phyloP scores from a whole-genome alignment of 2,888 invertebrate genomes.

The Hoplodrina blanda region DNA sequence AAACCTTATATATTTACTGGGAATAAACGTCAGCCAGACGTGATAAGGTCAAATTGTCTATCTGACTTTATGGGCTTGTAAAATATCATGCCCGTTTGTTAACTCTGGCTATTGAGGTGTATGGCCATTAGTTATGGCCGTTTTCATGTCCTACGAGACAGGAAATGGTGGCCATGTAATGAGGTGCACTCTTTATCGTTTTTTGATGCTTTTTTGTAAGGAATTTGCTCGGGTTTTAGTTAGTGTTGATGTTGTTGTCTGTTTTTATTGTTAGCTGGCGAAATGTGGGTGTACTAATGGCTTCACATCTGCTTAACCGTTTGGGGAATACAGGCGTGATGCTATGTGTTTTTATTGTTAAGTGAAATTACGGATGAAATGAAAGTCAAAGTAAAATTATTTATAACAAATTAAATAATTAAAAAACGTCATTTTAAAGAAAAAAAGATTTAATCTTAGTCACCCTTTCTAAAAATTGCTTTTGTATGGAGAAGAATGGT shows the following conservation, averaged over 20 bases:
- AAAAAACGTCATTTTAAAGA: too few relatives aligned
- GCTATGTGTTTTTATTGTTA: neutral
- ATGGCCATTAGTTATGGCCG: constrained; percentile 52
- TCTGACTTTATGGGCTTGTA: constrained; percentile 61
- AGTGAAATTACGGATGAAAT: too few relatives aligned
- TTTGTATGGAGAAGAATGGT: too few relatives aligned
- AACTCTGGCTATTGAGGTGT: constrained; percentile 39
- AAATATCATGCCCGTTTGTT: constrained; percentile 53
- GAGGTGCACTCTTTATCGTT: constrained; percentile 25
- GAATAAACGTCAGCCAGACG: constrained; percentile 57
- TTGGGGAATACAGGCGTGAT: too few relatives aligned
- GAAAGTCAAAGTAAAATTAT: too few relatives aligned
- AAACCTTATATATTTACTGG: constrained; percentile 58
- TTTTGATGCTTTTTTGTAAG: constrained; percentile 18
- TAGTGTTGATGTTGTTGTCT: neutral
- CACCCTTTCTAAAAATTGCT: too few relatives aligned
- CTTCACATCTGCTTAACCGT: too few relatives aligned
- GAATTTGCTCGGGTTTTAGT: neutral
- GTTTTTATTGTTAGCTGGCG: neutral
- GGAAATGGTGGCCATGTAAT: constrained; percentile 53
- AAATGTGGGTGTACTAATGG: too few relatives aligned
- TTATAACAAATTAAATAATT: too few relatives aligned
- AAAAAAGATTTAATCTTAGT: too few relatives aligned
- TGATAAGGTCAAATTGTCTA: constrained; percentile 66
- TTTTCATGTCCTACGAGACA: constrained; percentile 53